Conservation (phyloP, 2,888 invertebrate species). For the Hemicrepidius hirtus region DNA sequence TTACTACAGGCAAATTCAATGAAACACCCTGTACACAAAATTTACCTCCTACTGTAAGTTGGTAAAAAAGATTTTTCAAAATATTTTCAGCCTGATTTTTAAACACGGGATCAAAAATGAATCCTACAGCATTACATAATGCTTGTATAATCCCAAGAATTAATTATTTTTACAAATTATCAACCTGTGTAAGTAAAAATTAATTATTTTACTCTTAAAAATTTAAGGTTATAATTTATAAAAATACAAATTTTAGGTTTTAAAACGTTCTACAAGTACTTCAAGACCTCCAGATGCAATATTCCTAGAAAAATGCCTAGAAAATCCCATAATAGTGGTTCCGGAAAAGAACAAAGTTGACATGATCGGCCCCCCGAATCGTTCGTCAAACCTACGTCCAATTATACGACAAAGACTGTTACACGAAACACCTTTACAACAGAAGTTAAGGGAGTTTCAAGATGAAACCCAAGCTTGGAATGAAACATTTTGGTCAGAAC, state of each 20-base stretch:
- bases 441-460: constrained; percentile 78
- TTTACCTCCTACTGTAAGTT: no score
- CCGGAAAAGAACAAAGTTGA: constrained; percentile 72
- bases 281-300: constrained; percentile 53
- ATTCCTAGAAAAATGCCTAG: constrained; percentile 55
- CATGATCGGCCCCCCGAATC: constrained; percentile 87
- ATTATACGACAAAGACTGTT: constrained; percentile 79
- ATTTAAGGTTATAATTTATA: background rate
- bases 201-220: background rate
- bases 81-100: background rate
- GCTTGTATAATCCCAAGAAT: background rate
- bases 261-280: background rate
- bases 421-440: constrained; percentile 81
- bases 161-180: background rate
- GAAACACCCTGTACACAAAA: no score
- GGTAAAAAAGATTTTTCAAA: no score
- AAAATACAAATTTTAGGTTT: background rate
- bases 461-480: constrained; percentile 88
- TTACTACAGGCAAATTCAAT: no score
- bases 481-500: constrained; percentile 87
- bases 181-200: background rate
- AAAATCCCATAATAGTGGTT: constrained; percentile 59
- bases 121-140: background rate
- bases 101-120: background rate
- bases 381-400: constrained; percentile 85